These are phyloP conservation scores for Montipora efflorescens DNA, from an alignment of 64 coral and sea anemone genomes.

Conservation along the genomic window DNA sequence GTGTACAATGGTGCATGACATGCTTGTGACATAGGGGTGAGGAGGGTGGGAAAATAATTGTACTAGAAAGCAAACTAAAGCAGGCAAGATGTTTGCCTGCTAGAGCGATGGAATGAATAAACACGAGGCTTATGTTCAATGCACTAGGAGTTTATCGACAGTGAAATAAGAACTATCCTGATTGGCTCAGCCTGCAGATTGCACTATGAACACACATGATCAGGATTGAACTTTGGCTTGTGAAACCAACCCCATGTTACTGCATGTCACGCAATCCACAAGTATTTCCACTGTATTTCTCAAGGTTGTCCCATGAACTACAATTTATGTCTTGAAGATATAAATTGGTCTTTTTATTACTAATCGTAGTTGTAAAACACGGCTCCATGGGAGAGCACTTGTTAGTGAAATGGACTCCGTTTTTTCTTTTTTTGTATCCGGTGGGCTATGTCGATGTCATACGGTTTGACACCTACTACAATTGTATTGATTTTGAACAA, in stretches of 20 bases:
- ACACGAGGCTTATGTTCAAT: neutral
- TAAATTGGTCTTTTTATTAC: neutral
- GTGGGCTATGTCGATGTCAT: too few species aligned
- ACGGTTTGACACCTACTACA: too few species aligned
- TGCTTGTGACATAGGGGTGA: neutral
- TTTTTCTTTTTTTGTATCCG: neutral
- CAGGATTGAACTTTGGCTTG: neutral
- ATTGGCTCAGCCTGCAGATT: neutral
- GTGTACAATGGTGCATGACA: neutral
- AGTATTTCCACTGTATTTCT: neutral
- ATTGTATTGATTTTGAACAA: too few species aligned
- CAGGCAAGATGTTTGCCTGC: neutral
- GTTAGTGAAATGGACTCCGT: neutral
- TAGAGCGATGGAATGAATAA: neutral
- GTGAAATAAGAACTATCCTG: neutral
- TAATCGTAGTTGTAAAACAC: neutral
- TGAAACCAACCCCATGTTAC: neutral
- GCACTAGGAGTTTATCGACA: neutral
- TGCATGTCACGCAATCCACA: neutral
- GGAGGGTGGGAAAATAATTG: neutral
- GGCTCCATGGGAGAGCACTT: neutral
- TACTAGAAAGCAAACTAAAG: neutral
- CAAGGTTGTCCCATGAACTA: neutral
- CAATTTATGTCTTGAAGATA: neutral
- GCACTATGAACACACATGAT: neutral